phyloP scores from a whole-genome alignment of 2,888 invertebrate species.

The Lepidocyrtoides sp. region DNA sequence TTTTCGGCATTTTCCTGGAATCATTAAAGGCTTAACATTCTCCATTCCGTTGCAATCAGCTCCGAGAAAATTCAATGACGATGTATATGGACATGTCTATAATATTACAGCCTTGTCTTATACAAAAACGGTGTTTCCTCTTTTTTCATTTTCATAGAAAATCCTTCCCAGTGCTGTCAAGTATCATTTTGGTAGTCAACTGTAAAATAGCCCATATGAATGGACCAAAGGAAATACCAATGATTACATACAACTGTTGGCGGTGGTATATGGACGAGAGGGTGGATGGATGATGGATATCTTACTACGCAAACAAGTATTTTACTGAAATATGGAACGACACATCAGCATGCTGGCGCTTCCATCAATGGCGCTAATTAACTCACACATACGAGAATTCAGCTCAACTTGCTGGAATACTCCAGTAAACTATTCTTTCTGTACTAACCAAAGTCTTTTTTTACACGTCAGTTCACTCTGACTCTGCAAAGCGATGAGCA shows the following conservation, averaged over 20 bases:
- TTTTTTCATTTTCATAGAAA: too few species aligned
- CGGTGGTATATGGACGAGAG: background rate
- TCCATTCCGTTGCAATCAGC: background rate
- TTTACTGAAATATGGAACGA: background rate
- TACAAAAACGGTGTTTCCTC: too few species aligned
- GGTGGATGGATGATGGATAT: background rate
- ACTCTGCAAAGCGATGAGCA: background rate
- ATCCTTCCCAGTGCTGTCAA: too few species aligned
- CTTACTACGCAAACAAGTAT: background rate
- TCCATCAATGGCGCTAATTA: background rate
- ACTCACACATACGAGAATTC: background rate
- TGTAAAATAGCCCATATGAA: background rate
- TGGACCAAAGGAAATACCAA: background rate
- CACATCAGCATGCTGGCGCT: background rate
- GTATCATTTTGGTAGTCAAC: background rate
- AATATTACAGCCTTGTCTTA: too few species aligned
- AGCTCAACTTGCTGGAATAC: background rate
- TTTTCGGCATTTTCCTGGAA: background rate
- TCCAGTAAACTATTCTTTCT: background rate
- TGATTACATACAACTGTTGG: background rate
- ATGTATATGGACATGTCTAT: background rate
- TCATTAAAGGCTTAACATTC: conserved; percentile 2
- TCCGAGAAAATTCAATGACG: background rate
- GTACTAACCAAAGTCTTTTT: background rate
- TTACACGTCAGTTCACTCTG: background rate